Conservation (phyloP, 2,797 vertebrate genomes). For the Gypaetus barbatus region DNA sequence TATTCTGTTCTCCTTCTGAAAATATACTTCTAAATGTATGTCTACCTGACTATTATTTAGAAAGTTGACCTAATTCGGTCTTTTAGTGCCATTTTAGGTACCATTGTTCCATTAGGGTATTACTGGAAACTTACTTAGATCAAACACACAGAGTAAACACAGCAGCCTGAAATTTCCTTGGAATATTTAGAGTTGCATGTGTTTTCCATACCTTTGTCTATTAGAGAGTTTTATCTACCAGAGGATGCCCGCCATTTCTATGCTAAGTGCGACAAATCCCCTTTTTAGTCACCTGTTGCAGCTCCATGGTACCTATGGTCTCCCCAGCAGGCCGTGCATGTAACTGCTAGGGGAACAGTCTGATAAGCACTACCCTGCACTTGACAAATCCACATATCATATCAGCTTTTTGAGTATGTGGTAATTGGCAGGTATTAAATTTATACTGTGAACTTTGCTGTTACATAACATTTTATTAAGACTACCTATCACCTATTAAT, state of each 20-base stretch:
- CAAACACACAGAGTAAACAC: background rate
- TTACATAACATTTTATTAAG: background rate
- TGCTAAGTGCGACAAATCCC: no score
- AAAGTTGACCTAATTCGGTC: background rate
- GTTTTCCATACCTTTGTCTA: background rate
- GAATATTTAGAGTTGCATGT: background rate
- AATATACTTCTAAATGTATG: background rate
- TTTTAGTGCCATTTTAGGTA: background rate
- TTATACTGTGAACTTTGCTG: background rate
- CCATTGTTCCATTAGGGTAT: background rate
- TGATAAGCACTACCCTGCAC: background rate
- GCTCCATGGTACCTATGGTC: background rate
- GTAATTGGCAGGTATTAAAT: background rate
- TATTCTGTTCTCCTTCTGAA: background rate
- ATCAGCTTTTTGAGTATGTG: background rate
- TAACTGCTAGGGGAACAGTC: background rate
- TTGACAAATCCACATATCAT: background rate
- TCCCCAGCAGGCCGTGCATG: rapidly evolving
- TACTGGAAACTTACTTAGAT: background rate
- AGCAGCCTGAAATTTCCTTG: background rate
- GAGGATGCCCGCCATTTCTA: background rate
- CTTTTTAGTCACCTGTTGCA: background rate
- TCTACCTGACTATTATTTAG: background rate
- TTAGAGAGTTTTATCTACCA: background rate
- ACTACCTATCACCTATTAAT: background rate